Conservation (phyloP, 2,113 vertebrate species). For the Nerophis ophidion region DNA sequence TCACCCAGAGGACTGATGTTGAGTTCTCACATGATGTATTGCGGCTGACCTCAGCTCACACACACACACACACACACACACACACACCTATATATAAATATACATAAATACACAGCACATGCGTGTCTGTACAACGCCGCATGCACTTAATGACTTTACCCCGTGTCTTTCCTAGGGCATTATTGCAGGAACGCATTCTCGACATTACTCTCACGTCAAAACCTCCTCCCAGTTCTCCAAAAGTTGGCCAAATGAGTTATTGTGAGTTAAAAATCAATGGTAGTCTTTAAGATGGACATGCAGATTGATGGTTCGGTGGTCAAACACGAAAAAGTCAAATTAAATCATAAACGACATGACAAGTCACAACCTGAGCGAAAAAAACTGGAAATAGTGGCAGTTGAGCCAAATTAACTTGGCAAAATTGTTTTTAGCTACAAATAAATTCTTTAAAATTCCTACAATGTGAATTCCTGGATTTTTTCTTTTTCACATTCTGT, state of each 20-base stretch:
- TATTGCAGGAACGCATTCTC: constrained; percentile 17
- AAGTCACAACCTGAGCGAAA: no score
- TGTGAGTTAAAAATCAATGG: background rate
- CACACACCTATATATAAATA: background rate
- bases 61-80: no score
- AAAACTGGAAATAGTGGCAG: no score
- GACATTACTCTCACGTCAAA: constrained; percentile 47
- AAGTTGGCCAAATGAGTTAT: background rate
- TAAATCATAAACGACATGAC: no score
- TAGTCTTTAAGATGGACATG: constrained; percentile 20
- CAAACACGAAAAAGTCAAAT: no score
- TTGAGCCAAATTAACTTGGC: no score
- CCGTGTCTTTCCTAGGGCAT: constrained; percentile 41
- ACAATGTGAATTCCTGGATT: no score
- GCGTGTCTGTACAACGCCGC: constrained; percentile 9
- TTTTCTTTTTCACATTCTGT: no score
- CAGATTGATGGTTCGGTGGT: no score
- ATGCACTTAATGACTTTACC: constrained; percentile 53
- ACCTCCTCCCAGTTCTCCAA: constrained; percentile 1
- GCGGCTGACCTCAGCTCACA: constrained; percentile 40
- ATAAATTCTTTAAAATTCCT: no score
- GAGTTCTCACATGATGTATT: constrained; percentile 13
- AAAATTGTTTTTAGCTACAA: no score
- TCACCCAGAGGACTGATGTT: background rate
- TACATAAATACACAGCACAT: background rate